Percentiles rank a stretch among this genome's conserved stretches.
phyloP scores from a whole-genome alignment of 2,113 vertebrate species.

The Rostratula benghalensis region DNA sequence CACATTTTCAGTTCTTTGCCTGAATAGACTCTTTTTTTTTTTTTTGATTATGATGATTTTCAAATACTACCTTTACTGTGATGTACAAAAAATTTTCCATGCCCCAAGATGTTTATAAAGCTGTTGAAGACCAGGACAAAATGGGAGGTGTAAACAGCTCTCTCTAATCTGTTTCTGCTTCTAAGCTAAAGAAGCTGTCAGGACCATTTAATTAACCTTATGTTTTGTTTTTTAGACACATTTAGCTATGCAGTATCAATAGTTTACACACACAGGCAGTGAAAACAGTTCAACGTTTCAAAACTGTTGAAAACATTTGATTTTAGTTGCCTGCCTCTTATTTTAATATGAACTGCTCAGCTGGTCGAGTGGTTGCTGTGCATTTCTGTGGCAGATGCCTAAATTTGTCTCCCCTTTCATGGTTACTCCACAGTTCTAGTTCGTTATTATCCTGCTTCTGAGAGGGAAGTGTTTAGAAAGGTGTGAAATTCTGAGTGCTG shows the following conservation, averaged over 20 bases:
- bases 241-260: background rate
- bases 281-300: background rate
- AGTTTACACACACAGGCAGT: background rate
- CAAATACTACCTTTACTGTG: background rate
- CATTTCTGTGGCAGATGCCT: background rate
- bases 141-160: background rate
- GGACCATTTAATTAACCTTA: background rate
- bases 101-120: background rate
- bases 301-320: background rate
- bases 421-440: background rate
- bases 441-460: background rate
- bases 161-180: background rate
- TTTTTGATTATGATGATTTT: background rate
- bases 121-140: background rate
- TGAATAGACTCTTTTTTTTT: background rate
- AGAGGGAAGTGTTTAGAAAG: background rate
- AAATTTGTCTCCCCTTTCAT: background rate
- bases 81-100: background rate
- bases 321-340: background rate
- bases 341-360: background rate
- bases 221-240: background rate
- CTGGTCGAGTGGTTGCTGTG: background rate
- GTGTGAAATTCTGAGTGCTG: background rate
- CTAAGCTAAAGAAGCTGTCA: background rate
- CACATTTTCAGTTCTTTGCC: conserved; percentile 1